phyloP scores from a whole-genome alignment of 1,140 invertebrate genomes.

The Leptoteleia sp. region DNA sequence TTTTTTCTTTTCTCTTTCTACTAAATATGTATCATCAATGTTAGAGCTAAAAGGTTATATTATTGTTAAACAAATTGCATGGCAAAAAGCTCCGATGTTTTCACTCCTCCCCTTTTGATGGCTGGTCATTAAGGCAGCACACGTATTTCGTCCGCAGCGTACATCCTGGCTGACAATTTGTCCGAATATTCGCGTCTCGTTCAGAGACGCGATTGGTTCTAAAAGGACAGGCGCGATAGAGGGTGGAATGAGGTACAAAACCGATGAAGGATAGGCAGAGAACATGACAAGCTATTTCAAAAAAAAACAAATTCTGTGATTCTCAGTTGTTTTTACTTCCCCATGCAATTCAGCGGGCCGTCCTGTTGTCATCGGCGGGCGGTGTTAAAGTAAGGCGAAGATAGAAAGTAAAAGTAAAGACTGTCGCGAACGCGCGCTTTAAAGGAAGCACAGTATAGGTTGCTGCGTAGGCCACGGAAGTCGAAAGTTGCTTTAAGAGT shows the following conservation, averaged over 20 bases:
- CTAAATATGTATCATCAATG: slow-evolving; percentile 10
- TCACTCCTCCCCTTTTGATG: too few relatives aligned
- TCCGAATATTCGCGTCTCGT: too few relatives aligned
- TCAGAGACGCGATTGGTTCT: too few relatives aligned
- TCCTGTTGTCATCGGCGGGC: slow-evolving; percentile 18
- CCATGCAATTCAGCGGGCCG: slow-evolving; percentile 48
- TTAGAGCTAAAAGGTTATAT: slow-evolving; percentile 10
- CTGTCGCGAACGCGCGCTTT: slow-evolving; percentile 18
- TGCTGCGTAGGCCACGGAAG: slow-evolving; percentile 42
- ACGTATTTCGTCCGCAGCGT: slow-evolving; percentile 8
- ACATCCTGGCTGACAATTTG: too few relatives aligned
- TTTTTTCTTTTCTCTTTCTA: slow-evolving; percentile 19
- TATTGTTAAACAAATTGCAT: too few relatives aligned
- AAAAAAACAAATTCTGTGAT: slow-evolving; percentile 38
- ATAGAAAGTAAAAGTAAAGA: slow-evolving; percentile 5
- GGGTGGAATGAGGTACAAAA: slow-evolving; percentile 40
- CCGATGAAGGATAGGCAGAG: slow-evolving; percentile 33
- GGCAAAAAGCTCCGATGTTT: too few relatives aligned
- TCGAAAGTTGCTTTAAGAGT: slow-evolving; percentile 25
- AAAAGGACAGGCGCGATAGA: too few relatives aligned
- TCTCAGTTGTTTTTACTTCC: slow-evolving; percentile 35
- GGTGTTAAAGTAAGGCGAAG: slow-evolving; percentile 4
- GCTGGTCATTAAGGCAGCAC: slow-evolving; percentile 3
- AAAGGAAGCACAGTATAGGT: slow-evolving; percentile 47
- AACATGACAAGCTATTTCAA: slow-evolving; percentile 45